Evolutionary conservation across 1,140 invertebrate species (phyloP).

Genomic region (Holcopasites calliopsidis): DNA sequence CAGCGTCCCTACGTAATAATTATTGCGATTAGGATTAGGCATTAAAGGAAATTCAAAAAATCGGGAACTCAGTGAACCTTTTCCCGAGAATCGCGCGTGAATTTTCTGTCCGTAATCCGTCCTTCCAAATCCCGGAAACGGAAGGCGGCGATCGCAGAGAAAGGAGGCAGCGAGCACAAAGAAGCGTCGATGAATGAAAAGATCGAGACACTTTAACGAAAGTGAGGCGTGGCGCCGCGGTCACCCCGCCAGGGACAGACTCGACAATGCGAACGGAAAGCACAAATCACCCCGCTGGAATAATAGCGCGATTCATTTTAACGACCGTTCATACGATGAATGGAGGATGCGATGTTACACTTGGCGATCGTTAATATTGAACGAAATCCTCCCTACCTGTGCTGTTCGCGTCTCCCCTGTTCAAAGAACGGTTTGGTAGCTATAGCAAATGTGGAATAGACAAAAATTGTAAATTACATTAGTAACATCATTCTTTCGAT

Average conservation of each 20-base stretch:
- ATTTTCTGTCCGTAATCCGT: background rate
- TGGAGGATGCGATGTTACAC: conserved; percentile 56
- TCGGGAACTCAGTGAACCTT: background rate
- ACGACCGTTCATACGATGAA: conserved; percentile 55
- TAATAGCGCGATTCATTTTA: conserved; percentile 55
- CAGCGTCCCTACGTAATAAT: too few relatives aligned
- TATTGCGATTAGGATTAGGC: too few relatives aligned
- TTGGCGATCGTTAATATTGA: conserved; percentile 62
- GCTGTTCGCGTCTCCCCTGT: too few relatives aligned
- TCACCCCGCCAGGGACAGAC: background rate
- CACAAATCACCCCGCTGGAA: conserved; percentile 41
- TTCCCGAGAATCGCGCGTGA: background rate
- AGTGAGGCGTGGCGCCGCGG: background rate
- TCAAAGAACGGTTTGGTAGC: too few relatives aligned
- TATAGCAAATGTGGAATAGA: too few relatives aligned
- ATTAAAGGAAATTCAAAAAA: too few relatives aligned
- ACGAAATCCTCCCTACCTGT: conserved; percentile 47
- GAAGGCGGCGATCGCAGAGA: conserved; percentile 5
- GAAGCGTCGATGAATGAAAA: background rate
- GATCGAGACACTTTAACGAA: conserved; percentile 11
- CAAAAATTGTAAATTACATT: too few relatives aligned
- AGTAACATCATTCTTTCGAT: too few relatives aligned
- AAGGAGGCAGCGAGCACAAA: background rate
- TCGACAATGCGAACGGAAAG: conserved; percentile 40
- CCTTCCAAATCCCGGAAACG: background rate